Base-by-base conservation (phyloP, 2,888 invertebrate species). In the Hydroisotoma schaefferi region DNA sequence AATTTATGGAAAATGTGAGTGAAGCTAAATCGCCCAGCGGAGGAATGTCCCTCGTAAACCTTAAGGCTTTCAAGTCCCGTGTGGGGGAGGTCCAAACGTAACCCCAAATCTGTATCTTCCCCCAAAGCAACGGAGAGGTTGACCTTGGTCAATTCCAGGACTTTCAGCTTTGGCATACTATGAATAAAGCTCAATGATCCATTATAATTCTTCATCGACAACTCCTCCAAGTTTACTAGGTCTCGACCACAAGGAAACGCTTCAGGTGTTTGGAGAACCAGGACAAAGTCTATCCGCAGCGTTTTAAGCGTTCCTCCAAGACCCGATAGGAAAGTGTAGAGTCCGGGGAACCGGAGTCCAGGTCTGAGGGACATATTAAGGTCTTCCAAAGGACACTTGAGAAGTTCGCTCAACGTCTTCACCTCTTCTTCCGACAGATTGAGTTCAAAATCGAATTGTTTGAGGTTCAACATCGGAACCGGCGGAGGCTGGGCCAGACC, bases 61-160 rank as follows among this genome's bases (percentile, higher is more conserved):
- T 57, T 33, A 23, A 63, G 29, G n/a, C 44, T 28, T 23, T 48
- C 40, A 20, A 40, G n/a, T 40, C 40, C 40, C n/a, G n/a, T n/a
- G 20, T 40, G 40, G 4, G 40, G 40, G 20, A 59, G 26, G 8
- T 55, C 33, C 29, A 55, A 55, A n/a, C 29, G 48, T 20, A 46
- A 62, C 2, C 47, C 22, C 12, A 46, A 18, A 10, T 43, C 52
- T 2, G 44, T n/a, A 40, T 66, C 61, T 3, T 66, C 60, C 28
- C 56, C 43, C 10, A 66, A 53, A 10, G 63, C 66, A 25, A 61
- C 58, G 6, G 63, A 63, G 3, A 66, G 22, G 26, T 66, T 61
- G 1, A 55, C 18, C 23, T 66, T 47, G 29, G 29, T 43, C 15
- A 66, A 44, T 2, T 20, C 27, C 2, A 66, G 40, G 0, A 43